phyloP scores from a whole-genome alignment of 2,797 vertebrate species.

The Mus caroli region DNA sequence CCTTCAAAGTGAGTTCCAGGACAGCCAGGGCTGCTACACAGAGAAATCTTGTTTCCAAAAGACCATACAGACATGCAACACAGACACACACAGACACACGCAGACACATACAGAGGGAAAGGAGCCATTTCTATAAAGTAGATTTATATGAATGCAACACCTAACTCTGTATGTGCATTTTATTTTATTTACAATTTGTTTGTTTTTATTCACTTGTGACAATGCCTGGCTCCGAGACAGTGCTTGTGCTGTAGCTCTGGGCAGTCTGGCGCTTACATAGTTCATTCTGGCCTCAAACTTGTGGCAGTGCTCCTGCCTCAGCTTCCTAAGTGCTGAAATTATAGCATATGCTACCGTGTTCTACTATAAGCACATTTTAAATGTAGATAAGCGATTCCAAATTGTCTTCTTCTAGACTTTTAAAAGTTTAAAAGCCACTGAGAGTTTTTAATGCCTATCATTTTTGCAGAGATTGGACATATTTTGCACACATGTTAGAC shows the following conservation, averaged over 20 bases:
- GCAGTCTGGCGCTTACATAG: neutral
- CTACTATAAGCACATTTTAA: neutral
- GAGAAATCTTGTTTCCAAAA: neutral
- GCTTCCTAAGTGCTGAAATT: neutral
- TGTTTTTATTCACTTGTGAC: neutral
- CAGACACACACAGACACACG: neutral
- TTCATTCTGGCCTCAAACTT: neutral
- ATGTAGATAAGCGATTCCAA: neutral
- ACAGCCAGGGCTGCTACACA: neutral
- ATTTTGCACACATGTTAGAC: neutral
- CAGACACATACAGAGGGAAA: no score
- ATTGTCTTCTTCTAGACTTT: neutral
- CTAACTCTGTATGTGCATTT: neutral
- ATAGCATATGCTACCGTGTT: neutral
- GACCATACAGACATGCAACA: neutral
- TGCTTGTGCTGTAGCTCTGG: neutral
- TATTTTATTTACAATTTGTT: neutral
- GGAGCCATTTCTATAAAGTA: neutral
- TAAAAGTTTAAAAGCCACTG: neutral
- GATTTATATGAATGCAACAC: neutral
- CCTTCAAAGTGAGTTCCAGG: neutral
- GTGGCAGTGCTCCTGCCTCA: neutral
- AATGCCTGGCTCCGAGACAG: neutral
- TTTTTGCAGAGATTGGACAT: neutral
- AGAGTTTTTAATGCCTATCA: neutral